Evolutionary conservation across 2,888 invertebrate species (phyloP).

Genomic region (Hylaea fasciaria): DNA sequence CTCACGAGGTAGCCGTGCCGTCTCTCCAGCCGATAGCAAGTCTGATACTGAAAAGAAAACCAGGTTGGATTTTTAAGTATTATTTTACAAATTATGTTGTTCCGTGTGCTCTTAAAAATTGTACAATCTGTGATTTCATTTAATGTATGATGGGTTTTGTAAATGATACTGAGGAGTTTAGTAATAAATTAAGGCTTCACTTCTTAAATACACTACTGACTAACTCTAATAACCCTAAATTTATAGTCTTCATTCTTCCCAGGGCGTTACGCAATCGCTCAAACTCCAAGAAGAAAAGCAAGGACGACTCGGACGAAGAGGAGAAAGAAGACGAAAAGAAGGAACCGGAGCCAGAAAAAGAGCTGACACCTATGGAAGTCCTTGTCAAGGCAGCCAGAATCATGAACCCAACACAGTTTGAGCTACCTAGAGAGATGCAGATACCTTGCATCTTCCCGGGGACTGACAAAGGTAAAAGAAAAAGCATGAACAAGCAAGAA

Average conservation of each 20-base stretch:
- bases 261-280: slow-evolving; percentile 67
- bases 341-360: slow-evolving; percentile 50
- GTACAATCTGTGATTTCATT: too few relatives aligned
- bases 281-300: slow-evolving; percentile 66
- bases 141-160: too few relatives aligned
- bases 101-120: too few relatives aligned
- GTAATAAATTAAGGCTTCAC: too few relatives aligned
- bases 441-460: slow-evolving; percentile 92
- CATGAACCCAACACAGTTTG: slow-evolving; percentile 96
- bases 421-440: slow-evolving; percentile 92
- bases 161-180: too few relatives aligned
- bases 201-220: too few relatives aligned
- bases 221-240: neutral
- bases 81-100: too few relatives aligned
- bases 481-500: too few relatives aligned
- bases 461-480: slow-evolving; percentile 88
- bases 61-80: slow-evolving; percentile 53
- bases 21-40: slow-evolving; percentile 69
- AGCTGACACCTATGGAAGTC: slow-evolving; percentile 88
- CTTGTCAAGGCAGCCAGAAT: slow-evolving; percentile 92
- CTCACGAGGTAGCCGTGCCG: slow-evolving; percentile 67
- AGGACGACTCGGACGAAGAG: slow-evolving; percentile 58
- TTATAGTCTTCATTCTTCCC: slow-evolving; percentile 2
- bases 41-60: slow-evolving; percentile 73
- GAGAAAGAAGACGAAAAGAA: slow-evolving; percentile 48